Evolutionary conservation across 2,797 vertebrate species (phyloP).

Genomic region (Acestrorhynchus altus): DNA sequence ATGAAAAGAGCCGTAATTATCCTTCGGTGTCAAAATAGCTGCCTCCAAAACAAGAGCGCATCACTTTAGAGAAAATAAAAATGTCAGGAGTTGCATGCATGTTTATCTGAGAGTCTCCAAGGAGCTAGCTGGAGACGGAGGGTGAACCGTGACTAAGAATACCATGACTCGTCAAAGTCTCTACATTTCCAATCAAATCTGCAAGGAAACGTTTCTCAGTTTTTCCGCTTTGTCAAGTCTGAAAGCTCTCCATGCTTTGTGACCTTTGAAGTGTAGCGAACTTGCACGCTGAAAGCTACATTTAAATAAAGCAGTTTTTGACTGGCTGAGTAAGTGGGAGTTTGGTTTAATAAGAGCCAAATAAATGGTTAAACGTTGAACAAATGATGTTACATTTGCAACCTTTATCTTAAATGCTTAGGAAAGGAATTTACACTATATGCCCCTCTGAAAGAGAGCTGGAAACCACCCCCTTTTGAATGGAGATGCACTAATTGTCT

Average conservation of each 20-base stretch:
- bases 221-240: conserved; percentile 1
- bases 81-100: background rate
- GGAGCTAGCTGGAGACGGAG: background rate
- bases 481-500: no score
- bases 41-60: conserved; percentile 7
- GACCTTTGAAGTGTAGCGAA: background rate
- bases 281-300: background rate
- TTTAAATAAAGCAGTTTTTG: background rate
- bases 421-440: no score
- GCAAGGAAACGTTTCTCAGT: background rate
- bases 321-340: no score
- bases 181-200: conserved; percentile 2
- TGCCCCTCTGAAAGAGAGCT: no score
- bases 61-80: conserved; percentile 18
- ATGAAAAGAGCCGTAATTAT: conserved; percentile 42
- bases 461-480: no score
- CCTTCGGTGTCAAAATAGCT: conserved; percentile 43
- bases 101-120: background rate
- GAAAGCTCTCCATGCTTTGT: background rate
- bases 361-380: no score
- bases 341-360: no score
- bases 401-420: no score
- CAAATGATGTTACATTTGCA: no score
- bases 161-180: background rate
- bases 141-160: background rate